Evolutionary conservation across 2,797 vertebrate species (phyloP).

Genomic region (Dipus sagitta): DNA sequence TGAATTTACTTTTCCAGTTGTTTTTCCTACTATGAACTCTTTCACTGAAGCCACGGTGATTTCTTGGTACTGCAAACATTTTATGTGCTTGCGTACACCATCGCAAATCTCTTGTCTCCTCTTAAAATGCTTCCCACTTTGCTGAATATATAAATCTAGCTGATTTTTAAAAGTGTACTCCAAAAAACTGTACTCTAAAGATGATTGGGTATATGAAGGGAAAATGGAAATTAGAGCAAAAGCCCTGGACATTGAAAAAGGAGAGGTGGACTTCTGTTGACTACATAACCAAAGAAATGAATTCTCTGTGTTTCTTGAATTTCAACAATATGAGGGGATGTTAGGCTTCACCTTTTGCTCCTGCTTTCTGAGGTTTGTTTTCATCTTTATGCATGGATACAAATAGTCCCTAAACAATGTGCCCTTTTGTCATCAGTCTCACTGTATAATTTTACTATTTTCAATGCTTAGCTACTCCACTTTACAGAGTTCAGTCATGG

Average conservation of each 20-base stretch:
- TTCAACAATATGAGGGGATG: not conserved
- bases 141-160: not conserved
- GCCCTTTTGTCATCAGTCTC: not conserved
- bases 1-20: not conserved
- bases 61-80: not conserved
- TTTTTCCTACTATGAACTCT: not conserved
- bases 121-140: not conserved
- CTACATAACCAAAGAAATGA: not conserved
- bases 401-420: not conserved
- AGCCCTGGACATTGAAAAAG: too few species aligned
- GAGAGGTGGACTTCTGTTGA: not conserved
- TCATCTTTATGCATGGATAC: not conserved
- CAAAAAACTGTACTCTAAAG: too few species aligned
- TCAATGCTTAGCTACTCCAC: not conserved
- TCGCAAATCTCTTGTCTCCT: not conserved
- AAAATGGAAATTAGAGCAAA: too few species aligned
- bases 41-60: not conserved
- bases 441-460: not conserved
- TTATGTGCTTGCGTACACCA: accelerated
- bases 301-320: not conserved
- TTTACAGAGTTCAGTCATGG: not conserved
- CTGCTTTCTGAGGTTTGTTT: not conserved
- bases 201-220: not conserved
- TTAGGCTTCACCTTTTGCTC: not conserved
- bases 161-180: not conserved